Base-by-base conservation (phyloP, 1,140 invertebrate genomes). In the Macrosteles quadrilineatus region DNA sequence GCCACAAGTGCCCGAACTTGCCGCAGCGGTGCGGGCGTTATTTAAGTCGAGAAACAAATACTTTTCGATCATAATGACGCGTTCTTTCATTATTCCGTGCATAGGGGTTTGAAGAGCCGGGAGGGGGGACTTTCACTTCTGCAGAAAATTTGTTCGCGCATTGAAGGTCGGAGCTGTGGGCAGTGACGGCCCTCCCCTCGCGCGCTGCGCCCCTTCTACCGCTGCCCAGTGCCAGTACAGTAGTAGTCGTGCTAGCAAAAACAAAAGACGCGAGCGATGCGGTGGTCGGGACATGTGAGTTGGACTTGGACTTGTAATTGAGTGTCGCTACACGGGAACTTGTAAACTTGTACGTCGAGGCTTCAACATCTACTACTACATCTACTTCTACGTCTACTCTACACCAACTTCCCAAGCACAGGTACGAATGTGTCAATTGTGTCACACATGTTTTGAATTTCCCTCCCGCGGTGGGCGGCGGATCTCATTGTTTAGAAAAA, bases 101-200 rank as follows among this genome's bases (percentile, higher is more conserved):
- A 67, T 67, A 67, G 45, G 65, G 40, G 43, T n/a, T 45, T 14
- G 40, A 27, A n/a, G 27, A 47, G 21, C 25, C 14, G 68, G 29
- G 43, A 55, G 31, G 57, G 67, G 45, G 59, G 47, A 64, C 57
- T 64, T 64, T 64, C 59, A 64, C 59, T 64, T 64, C 57, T 45
- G 68, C 68, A 69, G 68, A 69, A 69, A 69, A 69, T 69, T 69
- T 69, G 68, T 69, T 69, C 57, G 68, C 68, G 68, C 68, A 69
- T 31, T 69, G 68, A 64, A 64, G 68, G 68, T 69, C 57, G 68
- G 47, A 12, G 29, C 57, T 29, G 68, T 69, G 68, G 55, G 68
- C 50, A 59, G 50, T 32, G 36, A 21, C 36, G 21, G 23, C 68
- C 36, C 68, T 69, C 43, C 57, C 36, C 31, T 23, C 50, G 17